phyloP scores from a whole-genome alignment of 2,888 invertebrate species.

The Zygaena filipendulae region DNA sequence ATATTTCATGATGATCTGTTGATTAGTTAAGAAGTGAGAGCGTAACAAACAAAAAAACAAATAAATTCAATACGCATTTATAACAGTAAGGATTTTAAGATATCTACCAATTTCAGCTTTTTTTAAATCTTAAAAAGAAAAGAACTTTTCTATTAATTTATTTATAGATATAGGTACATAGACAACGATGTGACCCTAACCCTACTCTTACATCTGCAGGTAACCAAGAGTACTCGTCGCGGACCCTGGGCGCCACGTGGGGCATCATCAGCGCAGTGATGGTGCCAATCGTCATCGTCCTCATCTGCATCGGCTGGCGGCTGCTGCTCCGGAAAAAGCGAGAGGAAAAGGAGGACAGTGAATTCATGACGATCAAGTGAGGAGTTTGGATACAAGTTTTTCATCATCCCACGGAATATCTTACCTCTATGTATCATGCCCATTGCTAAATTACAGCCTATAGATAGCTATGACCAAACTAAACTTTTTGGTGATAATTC shows the following conservation, averaged over 20 bases:
- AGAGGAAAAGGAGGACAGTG: slow-evolving; percentile 60
- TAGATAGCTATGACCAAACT: no score
- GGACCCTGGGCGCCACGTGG: slow-evolving; percentile 80
- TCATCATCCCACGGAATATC: no score
- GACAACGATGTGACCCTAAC: no score
- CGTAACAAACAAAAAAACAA: no score
- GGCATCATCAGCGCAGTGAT: slow-evolving; percentile 82
- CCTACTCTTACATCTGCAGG: slow-evolving; percentile 54
- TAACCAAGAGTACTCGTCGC: slow-evolving; percentile 81
- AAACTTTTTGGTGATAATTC: no score
- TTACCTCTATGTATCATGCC: not conserved
- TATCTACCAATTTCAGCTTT: slow-evolving; percentile 13
- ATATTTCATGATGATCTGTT: no score
- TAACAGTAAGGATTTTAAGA: slow-evolving; percentile 25
- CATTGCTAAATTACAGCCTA: not conserved
- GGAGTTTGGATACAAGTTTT: no score
- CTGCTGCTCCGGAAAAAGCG: slow-evolving; percentile 65
- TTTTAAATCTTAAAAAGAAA: not conserved
- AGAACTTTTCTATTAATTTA: not conserved
- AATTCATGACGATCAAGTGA: slow-evolving; percentile 45
- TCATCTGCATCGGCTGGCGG: slow-evolving; percentile 75
- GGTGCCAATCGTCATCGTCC: slow-evolving; percentile 76
- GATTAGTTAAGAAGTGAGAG: no score
- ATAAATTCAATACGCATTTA: no score
- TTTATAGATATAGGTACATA: no score